Evolutionary conservation across 2,113 vertebrate species (phyloP).

Genomic region (Hypocryptadius cinnamomeus): DNA sequence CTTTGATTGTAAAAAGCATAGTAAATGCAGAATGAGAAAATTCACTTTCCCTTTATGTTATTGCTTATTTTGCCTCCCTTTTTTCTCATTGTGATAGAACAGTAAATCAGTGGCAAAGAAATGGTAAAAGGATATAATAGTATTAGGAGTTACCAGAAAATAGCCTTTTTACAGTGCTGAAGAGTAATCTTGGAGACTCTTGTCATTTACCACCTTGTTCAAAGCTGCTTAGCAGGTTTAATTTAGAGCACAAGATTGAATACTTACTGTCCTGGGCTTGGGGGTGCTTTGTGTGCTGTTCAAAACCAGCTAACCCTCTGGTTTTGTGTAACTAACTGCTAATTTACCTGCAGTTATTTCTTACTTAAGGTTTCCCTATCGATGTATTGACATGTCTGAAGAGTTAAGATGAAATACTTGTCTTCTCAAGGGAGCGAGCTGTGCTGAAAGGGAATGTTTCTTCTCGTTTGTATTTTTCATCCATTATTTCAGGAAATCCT

Average conservation of each 20-base stretch:
- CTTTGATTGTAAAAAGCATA: neutral
- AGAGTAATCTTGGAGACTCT: neutral
- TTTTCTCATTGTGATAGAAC: neutral
- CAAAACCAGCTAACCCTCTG: neutral
- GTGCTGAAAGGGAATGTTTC: neutral
- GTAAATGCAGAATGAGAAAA: neutral
- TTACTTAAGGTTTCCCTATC: neutral
- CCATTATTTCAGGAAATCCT: neutral
- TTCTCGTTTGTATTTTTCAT: neutral
- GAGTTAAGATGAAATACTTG: neutral
- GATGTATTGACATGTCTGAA: neutral
- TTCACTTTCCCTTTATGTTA: neutral
- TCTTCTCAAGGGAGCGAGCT: neutral
- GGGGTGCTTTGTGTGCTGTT: neutral
- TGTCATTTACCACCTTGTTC: neutral
- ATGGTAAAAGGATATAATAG: neutral
- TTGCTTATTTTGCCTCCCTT: neutral
- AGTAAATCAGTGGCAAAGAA: neutral
- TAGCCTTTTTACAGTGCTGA: neutral
- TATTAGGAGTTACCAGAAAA: neutral
- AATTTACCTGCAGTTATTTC: neutral
- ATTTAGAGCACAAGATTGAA: neutral
- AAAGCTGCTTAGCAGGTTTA: neutral
- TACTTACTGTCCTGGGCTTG: neutral
- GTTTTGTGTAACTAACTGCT: neutral